Percentiles rank a stretch among this genome's conserved stretches.
phyloP scores from a whole-genome alignment of 2,797 vertebrate species.

The Enteromius afrohamiltoni region DNA sequence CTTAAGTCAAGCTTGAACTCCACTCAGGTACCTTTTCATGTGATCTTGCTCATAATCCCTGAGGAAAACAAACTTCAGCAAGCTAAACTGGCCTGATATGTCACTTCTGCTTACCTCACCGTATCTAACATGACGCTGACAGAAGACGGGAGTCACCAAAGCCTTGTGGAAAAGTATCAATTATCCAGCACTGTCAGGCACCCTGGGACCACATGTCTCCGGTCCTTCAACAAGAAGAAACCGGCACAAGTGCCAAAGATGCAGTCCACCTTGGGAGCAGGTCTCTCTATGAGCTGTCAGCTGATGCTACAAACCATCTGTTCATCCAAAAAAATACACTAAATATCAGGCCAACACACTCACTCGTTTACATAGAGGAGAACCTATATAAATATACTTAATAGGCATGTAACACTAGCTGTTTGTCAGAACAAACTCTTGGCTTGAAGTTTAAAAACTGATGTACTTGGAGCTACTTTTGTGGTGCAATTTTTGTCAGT shows the following conservation, averaged over 20 bases:
- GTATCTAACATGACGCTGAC: constrained; percentile 61
- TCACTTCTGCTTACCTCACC: constrained; percentile 69
- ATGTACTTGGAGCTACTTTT: neutral
- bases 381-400: neutral
- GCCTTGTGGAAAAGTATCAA: constrained; percentile 69
- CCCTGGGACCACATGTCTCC: constrained; percentile 63
- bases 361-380: constrained; percentile 8
- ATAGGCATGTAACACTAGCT: neutral
- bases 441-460: neutral
- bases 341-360: constrained; percentile 60
- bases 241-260: constrained; percentile 69
- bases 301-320: constrained; percentile 76
- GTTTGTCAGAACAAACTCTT: too few relatives aligned
- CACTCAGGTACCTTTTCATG: neutral
- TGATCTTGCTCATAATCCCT: neutral
- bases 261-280: constrained; percentile 71
- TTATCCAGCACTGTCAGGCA: constrained; percentile 64
- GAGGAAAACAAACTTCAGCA: neutral
- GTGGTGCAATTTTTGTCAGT: neutral
- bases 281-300: constrained; percentile 78
- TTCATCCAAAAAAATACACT: constrained; percentile 53
- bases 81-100: constrained; percentile 39
- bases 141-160: constrained; percentile 60
- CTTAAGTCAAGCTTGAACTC: neutral
- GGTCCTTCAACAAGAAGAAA: constrained; percentile 64